Evolutionary conservation across 2,888 invertebrate genomes (phyloP).

Genomic region (Dorcus hopei): DNA sequence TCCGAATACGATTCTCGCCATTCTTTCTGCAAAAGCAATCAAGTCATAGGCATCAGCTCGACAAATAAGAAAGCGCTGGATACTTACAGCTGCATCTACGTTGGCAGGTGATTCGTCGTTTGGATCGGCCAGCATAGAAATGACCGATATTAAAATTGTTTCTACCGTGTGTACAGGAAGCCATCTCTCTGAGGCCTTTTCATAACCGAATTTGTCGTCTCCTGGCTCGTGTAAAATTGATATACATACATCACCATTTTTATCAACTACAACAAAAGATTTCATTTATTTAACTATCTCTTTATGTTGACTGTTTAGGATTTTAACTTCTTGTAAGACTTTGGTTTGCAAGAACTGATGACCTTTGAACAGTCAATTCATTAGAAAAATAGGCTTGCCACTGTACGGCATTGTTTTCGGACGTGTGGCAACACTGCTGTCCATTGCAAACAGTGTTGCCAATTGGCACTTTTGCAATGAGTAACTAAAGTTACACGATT

Average conservation of each 20-base stretch:
- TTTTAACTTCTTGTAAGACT: too few relatives aligned
- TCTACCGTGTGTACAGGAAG: conserved; percentile 98
- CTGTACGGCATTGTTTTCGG: too few relatives aligned
- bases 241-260: conserved; percentile 96
- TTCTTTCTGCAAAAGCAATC: conserved; percentile 75
- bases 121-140: conserved; percentile 98
- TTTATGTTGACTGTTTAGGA: not conserved
- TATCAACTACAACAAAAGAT: conserved; percentile 70
- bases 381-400: too few relatives aligned
- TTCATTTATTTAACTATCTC: not conserved
- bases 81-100: conserved; percentile 95
- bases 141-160: conserved; percentile 97
- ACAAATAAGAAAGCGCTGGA: not conserved
- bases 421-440: too few relatives aligned
- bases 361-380: too few relatives aligned
- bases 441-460: too few relatives aligned
- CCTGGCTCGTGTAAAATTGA: conserved; percentile 98
- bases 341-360: too few relatives aligned
- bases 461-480: too few relatives aligned
- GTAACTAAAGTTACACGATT: too few relatives aligned
- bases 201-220: conserved; percentile 98
- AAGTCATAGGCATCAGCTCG: not conserved
- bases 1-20: conserved; percentile 96
- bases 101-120: conserved; percentile 99
- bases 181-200: conserved; percentile 97